Conservation (phyloP, 2,888 invertebrate species). For the Salticus scenicus region DNA sequence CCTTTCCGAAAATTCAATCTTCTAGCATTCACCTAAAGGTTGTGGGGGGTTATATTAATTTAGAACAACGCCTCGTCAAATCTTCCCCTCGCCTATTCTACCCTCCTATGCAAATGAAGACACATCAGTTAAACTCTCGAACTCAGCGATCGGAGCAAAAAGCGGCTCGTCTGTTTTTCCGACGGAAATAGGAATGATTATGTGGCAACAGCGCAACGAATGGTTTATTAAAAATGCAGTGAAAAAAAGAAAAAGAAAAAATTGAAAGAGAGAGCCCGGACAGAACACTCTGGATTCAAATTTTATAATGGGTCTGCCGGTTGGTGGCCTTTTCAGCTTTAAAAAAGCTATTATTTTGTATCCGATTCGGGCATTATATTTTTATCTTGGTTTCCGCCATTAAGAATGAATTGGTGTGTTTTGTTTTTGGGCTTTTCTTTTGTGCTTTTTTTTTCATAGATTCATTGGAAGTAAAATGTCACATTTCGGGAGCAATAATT, state of each 20-base stretch:
- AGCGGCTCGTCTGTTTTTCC: not conserved
- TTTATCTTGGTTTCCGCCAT: slow-evolving; percentile 16
- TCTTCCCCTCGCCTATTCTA: not conserved
- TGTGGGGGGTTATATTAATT: not conserved
- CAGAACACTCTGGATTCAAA: slow-evolving; percentile 55
- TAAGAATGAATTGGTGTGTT: not conserved
- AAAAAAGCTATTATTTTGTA: slow-evolving; percentile 14
- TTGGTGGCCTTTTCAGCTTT: slow-evolving; percentile 17
- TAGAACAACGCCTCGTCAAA: not conserved
- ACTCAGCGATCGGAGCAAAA: not conserved
- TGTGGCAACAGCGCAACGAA: slow-evolving; percentile 8
- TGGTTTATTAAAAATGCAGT: slow-evolving; percentile 54
- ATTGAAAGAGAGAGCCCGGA: slow-evolving; percentile 22
- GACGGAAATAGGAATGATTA: slow-evolving; percentile 58
- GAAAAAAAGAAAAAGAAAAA: slow-evolving; percentile 23
- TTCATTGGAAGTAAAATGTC: slow-evolving; percentile 4
- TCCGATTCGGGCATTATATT: slow-evolving; percentile 7
- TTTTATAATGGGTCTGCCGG: slow-evolving; percentile 52
- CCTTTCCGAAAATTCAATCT: not conserved
- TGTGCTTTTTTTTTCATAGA: not conserved
- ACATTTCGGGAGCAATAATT: not conserved
- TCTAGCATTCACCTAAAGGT: not conserved
- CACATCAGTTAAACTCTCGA: slow-evolving; percentile 9
- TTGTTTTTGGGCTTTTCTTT: not conserved
- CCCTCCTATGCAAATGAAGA: not conserved